Percentiles rank a stretch among this genome's conserved stretches.
These are phyloP conservation scores for Nasonia giraulti DNA, from an alignment of 1,140 invertebrate species.

Conservation along the genomic window DNA sequence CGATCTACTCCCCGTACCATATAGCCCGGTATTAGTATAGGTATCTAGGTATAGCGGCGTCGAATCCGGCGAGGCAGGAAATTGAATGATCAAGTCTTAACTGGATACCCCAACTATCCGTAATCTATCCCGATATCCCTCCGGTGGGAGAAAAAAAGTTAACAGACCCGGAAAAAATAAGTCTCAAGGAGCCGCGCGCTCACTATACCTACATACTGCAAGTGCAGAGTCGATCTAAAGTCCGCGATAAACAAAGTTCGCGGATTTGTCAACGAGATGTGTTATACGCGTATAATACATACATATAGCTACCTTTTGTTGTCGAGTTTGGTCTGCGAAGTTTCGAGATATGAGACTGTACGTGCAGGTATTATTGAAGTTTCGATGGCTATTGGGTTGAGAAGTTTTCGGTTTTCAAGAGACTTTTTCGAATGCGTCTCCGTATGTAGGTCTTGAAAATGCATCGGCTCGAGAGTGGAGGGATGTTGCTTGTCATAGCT, in stretches of 20 bases:
- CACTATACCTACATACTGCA: background rate
- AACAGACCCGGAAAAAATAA: constrained; percentile 27
- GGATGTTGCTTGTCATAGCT: no score
- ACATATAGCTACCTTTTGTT: background rate
- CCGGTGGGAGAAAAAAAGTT: constrained; percentile 16
- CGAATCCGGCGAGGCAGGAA: constrained; percentile 48
- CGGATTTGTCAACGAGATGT: background rate
- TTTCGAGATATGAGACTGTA: background rate
- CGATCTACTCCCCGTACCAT: background rate
- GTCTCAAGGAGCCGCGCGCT: background rate
- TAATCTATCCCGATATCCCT: constrained; percentile 49
- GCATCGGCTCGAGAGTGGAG: no score
- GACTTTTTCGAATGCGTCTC: background rate
- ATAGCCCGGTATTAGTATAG: background rate
- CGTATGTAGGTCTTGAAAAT: no score
- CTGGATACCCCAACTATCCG: constrained; percentile 52
- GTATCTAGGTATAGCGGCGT: background rate
- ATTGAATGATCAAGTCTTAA: constrained; percentile 56
- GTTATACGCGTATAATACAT: background rate
- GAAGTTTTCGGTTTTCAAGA: background rate
- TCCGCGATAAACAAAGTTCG: background rate
- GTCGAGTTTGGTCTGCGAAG: background rate
- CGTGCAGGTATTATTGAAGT: background rate
- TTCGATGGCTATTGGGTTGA: background rate
- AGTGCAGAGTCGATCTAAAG: background rate